Evolutionary conservation across 2,888 invertebrate genomes (phyloP).

Genomic region (Plemyria rubiginata): DNA sequence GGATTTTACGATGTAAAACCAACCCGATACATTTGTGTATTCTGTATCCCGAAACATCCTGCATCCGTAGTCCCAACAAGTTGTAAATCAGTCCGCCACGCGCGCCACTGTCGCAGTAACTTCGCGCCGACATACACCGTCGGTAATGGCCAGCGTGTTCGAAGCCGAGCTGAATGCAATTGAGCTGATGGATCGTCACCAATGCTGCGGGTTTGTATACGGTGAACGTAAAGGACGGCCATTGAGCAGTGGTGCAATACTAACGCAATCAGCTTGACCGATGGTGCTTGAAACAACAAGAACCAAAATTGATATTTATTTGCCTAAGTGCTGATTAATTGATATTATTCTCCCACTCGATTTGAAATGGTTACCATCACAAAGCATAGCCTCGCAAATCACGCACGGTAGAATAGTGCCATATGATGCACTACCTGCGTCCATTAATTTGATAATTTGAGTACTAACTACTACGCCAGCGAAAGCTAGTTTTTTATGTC

Average conservation of each 20-base stretch:
- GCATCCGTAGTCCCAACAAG: constrained; percentile 18
- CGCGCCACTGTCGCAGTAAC: constrained; percentile 45
- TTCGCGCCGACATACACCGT: constrained; percentile 19
- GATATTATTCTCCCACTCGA: too few relatives aligned
- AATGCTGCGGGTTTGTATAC: constrained; percentile 3
- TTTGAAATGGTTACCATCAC: too few relatives aligned
- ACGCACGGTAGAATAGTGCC: too few relatives aligned
- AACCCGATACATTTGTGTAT: not conserved
- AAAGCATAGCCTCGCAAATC: too few relatives aligned
- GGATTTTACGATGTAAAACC: not conserved
- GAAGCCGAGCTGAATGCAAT: constrained; percentile 10
- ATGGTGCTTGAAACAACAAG: too few relatives aligned
- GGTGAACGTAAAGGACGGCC: constrained; percentile 5
- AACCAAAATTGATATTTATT: too few relatives aligned
- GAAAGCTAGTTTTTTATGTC: too few relatives aligned
- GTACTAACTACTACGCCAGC: too few relatives aligned
- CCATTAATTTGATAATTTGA: too few relatives aligned
- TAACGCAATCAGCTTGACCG: too few relatives aligned
- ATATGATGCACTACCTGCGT: too few relatives aligned
- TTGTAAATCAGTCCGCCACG: constrained; percentile 48
- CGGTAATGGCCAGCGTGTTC: constrained; percentile 12
- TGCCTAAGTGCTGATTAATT: too few relatives aligned
- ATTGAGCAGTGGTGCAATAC: constrained; percentile 1
- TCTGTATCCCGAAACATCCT: not conserved
- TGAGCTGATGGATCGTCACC: constrained; percentile 13